Percentiles rank a stretch among this genome's conserved stretches.
Evolutionary conservation across 2,797 vertebrate species (phyloP).

Genomic region (Dromococcyx pavoninus): DNA sequence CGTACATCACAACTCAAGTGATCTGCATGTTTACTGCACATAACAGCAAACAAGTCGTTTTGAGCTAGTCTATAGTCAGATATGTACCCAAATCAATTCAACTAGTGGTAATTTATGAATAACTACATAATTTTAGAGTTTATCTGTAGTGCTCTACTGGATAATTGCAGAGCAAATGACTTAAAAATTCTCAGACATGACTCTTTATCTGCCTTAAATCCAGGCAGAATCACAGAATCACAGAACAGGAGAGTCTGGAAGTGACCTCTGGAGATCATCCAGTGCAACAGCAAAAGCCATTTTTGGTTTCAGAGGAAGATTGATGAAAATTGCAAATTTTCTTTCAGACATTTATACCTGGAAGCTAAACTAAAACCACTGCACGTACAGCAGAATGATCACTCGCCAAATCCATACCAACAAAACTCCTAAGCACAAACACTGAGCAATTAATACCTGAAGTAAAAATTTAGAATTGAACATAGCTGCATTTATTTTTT

Average conservation of each 20-base stretch:
- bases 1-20: background rate
- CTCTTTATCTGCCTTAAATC: background rate
- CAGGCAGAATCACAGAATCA: background rate
- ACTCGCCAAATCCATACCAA: background rate
- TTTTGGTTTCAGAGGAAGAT: background rate
- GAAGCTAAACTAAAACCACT: background rate
- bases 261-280: too few species aligned
- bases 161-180: background rate
- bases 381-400: rapidly evolving
- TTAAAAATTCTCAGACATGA: background rate
- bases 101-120: background rate
- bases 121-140: background rate
- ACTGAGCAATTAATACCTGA: background rate
- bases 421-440: background rate
- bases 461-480: background rate
- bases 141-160: background rate
- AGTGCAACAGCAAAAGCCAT: background rate
- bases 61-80: background rate
- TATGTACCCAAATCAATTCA: background rate
- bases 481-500: background rate
- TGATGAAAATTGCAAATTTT: background rate
- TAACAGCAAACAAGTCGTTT: background rate
- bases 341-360: background rate
- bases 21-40: background rate
- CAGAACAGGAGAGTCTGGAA: too few species aligned